Base-by-base conservation (phyloP, 1,140 invertebrate genomes). In the Eueides isabella region DNA sequence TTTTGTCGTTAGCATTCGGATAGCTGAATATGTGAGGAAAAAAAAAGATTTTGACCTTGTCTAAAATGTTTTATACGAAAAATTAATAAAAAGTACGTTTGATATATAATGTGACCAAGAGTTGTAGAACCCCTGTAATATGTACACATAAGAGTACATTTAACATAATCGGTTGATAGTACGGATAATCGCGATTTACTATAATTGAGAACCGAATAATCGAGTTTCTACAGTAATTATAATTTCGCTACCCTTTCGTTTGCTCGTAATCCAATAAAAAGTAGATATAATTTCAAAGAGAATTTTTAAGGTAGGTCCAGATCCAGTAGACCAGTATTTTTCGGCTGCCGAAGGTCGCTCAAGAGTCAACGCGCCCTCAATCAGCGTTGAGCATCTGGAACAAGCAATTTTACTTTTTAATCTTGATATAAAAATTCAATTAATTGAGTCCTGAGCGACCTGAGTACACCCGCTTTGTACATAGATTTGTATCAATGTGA, bases 331-430 rank as follows among this genome's bases (percentile, higher is more conserved):
- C 66, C 48, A 44, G 35, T 38, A 28, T 31, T 11, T 28, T 64
- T 3, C 41, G 64, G 72, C 78, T 74, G 72, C 78, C 77, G 83
- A 80, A 90, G 86, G 82, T 91, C 90, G 90, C 90, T 92, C 90
- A 92, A 81, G 83, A 85, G 85, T 85, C 86, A 87, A 83, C 76
- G 81, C 89, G 81, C 89, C 89, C 88, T 91, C 90, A 92, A 84
- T 91, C 90, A 81, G 88, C 86, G 82, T 86, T 92, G 77, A 92
- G 78, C 75, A 91, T 90, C 90, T 92, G 90, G 85, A 92, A 92
- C 90, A 92, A 92, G 85, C 76, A 92, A 91, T 90, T 89, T 87
- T 82, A 89, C 83, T 86, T 77, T 88, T 90, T 87, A 90, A 87
- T 82, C 68, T 44, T 68, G 48, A 65, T 19, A 66, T 33, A 80